These are phyloP conservation scores for Megalurothrips usitatus DNA, from an alignment of 2,888 invertebrate genomes.

Conservation along the genomic window DNA sequence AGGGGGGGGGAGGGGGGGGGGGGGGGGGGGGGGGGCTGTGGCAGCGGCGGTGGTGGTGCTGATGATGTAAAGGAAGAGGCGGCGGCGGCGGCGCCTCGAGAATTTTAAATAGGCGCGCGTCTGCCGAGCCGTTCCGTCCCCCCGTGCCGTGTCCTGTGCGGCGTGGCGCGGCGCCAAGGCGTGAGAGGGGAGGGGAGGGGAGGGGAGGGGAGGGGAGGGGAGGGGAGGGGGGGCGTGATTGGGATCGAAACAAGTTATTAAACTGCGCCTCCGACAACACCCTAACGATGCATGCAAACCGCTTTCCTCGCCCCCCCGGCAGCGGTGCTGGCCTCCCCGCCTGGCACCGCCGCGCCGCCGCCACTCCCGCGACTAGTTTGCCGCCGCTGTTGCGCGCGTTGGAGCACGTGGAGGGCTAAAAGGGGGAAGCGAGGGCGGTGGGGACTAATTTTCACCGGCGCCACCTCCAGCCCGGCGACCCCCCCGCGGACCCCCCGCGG, in stretches of 20 bases:
- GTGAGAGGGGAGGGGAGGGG: not conserved
- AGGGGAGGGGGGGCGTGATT: not conserved
- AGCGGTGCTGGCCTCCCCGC: not conserved
- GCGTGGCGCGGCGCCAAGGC: not conserved
- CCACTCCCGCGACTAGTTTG: no score
- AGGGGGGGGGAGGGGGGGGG: no score
- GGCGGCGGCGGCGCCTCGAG: not conserved
- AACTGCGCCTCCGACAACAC: not conserved
- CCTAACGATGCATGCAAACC: conserved; percentile 1
- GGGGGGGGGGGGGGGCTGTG: no score
- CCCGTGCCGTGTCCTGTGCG: no score
- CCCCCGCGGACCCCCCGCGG: no score
- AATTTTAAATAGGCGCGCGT: conserved; percentile 6
- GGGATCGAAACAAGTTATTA: conserved; percentile 6
- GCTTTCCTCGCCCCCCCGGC: not conserved
- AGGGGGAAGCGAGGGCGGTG: no score
- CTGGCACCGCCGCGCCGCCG: not conserved
- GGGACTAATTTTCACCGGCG: no score
- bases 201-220: not conserved
- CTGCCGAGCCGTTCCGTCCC: no score
- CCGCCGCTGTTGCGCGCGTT: no score
- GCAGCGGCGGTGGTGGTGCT: not conserved
- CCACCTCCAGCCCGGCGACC: no score
- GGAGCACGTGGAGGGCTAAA: no score
- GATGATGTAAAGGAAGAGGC: not conserved